phyloP scores from a whole-genome alignment of 2,888 invertebrate species.

The Gnatocerus cornutus region DNA sequence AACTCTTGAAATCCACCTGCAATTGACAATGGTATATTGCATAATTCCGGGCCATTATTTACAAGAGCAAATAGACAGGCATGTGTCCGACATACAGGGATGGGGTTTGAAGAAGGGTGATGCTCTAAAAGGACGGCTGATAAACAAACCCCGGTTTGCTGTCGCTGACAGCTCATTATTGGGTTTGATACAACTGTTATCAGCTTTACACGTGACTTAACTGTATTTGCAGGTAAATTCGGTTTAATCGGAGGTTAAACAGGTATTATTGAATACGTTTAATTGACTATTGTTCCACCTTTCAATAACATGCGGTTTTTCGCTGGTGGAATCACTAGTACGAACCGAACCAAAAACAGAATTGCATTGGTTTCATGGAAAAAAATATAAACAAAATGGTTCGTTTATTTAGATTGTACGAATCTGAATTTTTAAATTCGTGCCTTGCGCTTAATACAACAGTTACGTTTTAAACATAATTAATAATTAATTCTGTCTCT shows the following conservation, averaged over 20 bases:
- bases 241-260: conserved; percentile 38
- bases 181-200: conserved; percentile 62
- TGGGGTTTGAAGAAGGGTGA: conserved; percentile 57
- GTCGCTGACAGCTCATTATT: conserved; percentile 67
- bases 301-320: conserved; percentile 11
- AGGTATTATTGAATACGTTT: conserved; percentile 32
- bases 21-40: conserved; percentile 59
- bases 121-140: conserved; percentile 52
- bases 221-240: conserved; percentile 45
- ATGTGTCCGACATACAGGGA: conserved; percentile 57
- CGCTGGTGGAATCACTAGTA: not conserved
- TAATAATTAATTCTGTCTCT: too few species aligned
- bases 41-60: conserved; percentile 58
- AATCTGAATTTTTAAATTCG: too few species aligned
- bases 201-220: conserved; percentile 61
- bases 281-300: conserved; percentile 20
- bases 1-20: conserved; percentile 52
- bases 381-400: too few species aligned
- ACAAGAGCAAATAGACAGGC: conserved; percentile 55
- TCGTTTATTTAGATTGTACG: too few species aligned
- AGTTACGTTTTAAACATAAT: too few species aligned
- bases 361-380: not conserved
- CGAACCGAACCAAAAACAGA: not conserved
- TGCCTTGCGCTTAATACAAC: too few species aligned
- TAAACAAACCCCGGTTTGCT: conserved; percentile 56